Evolutionary conservation across 2,113 vertebrate genomes (phyloP), one percentile per base, ranked within the genome.

Genomic region (Apeltes quadracus): DNA sequence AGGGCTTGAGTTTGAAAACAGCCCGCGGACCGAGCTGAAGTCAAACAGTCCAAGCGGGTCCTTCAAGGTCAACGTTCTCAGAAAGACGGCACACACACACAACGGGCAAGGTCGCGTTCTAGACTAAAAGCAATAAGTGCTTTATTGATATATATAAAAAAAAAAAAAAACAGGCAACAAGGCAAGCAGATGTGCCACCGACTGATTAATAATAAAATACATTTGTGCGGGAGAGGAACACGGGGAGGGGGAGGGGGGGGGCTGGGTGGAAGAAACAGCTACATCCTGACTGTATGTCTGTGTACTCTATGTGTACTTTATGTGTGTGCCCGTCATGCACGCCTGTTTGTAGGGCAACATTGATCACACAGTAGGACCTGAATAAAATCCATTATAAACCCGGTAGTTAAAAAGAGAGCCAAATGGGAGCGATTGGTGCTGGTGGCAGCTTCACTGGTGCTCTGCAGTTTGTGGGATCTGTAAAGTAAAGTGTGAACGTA

Each of bases 51-150:
- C 91, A 89, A 92, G 85, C 85, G 79, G 93, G 93, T 92, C 93
- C 91, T 92, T 93, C 95, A 96, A 96, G 95, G 95, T 95, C 94
- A 86, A 72, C 79, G 70, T 87, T 87, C 65, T 51, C 61, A 77
- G 80, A 91, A 92, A 94, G 94, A 92, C 89, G 76, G 87, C 86
- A 92, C 90, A 89, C 91, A 90, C 86, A 92, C 90, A 89, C 91
- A 90, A 65, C 48, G 53, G 87, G 82, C 94, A 95, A 95, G 95
- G 95, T 96, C 95, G 94, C 89, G 91, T 94, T 92, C 91, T 88
- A 85, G 92, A 94, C 93, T 94, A 93, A 95, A 95, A 95, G 94
- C 94, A 95, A 95, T 95, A 96, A 95, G 94, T 95, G 93, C 94
- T 95, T 95, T 95, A 95, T 95, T 95, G 95, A 96, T 93, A 95